phyloP scores from a whole-genome alignment of 2,797 vertebrate species.

The Chrosomus eos region DNA sequence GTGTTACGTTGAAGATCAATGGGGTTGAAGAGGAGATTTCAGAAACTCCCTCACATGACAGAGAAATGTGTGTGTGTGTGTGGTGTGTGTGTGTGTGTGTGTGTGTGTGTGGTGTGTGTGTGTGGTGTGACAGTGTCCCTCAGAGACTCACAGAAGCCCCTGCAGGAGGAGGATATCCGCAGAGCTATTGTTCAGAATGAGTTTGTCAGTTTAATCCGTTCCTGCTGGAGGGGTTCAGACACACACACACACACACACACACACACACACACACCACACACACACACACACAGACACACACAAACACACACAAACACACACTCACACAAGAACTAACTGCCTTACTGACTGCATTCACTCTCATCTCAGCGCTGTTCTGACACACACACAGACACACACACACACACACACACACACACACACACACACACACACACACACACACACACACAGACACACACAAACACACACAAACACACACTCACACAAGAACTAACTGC shows the following conservation, averaged over 20 bases:
- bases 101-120: constrained; percentile 13
- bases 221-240: background rate
- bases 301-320: no score
- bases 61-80: no score
- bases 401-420: background rate
- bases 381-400: background rate
- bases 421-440: no score
- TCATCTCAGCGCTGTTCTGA: background rate
- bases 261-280: no score
- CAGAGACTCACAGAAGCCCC: background rate
- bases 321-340: background rate
- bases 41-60: no score
- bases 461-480: no score
- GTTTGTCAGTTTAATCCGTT: constrained; percentile 17
- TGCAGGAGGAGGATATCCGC: constrained; percentile 28
- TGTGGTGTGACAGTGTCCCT: background rate
- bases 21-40: no score
- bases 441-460: no score
- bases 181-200: constrained; percentile 24
- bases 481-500: background rate
- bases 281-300: no score
- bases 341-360: background rate
- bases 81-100: background rate
- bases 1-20: no score
- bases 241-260: background rate